Percentiles rank a stretch among this genome's conserved stretches.
Evolutionary conservation across 2,888 invertebrate species (phyloP).

Genomic region (Leucozona laternaria): DNA sequence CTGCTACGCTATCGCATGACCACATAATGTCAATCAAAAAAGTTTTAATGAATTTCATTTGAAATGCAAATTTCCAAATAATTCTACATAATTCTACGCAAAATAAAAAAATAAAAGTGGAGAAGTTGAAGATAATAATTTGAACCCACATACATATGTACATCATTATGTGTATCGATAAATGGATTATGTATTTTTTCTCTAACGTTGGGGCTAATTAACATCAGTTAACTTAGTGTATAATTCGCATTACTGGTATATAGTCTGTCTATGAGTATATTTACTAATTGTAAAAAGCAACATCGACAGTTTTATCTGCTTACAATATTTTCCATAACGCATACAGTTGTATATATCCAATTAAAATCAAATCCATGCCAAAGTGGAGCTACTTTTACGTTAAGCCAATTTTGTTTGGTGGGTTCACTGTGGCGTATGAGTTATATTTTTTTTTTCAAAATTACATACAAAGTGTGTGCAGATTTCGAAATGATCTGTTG

Average conservation of each 20-base stretch:
- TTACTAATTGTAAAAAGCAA: background rate
- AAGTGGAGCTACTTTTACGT: background rate
- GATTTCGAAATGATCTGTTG: conserved; percentile 1
- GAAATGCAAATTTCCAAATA: conserved; percentile 21
- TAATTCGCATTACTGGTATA: background rate
- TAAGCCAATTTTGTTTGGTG: background rate
- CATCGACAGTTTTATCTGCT: background rate
- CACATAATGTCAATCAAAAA: conserved; percentile 13
- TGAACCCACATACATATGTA: background rate
- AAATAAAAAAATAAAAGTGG: background rate
- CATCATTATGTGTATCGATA: background rate
- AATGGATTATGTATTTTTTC: conserved; percentile 2
- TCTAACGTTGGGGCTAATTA: background rate
- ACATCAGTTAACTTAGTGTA: background rate
- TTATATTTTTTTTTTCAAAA: background rate
- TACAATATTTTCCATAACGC: background rate
- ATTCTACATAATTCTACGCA: background rate
- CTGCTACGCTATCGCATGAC: conserved; percentile 2
- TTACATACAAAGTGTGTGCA: too few species aligned
- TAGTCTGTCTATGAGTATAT: background rate
- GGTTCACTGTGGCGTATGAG: conserved; percentile 2
- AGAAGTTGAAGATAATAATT: background rate
- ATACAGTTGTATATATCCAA: background rate
- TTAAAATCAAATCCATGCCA: background rate
- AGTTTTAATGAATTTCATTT: conserved; percentile 18